These are phyloP conservation scores for Psammodynastes pulverulentus DNA, from an alignment of 2,113 vertebrate genomes.

Conservation along the genomic window DNA sequence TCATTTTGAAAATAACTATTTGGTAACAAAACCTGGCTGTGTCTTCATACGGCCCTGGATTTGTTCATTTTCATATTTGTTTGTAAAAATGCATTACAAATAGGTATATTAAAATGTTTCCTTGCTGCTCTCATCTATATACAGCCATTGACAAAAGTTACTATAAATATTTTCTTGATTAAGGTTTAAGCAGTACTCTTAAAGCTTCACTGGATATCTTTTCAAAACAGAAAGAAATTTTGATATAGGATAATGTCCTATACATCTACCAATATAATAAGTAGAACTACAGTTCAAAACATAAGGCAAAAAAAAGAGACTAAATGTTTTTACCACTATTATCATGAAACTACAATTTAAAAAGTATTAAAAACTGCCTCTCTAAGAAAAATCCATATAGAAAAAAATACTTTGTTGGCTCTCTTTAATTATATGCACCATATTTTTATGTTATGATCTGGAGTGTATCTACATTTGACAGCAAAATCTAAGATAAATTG, in stretches of 20 bases:
- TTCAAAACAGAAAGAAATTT: not conserved
- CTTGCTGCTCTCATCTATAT: not conserved
- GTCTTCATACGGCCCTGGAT: not conserved
- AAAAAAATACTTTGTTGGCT: not conserved
- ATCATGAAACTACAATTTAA: not conserved
- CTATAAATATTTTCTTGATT: not conserved
- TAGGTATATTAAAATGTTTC: not conserved
- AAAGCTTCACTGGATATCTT: not conserved
- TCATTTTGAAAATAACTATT: not conserved
- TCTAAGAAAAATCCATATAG: not conserved
- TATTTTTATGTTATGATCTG: not conserved
- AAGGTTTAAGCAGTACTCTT: not conserved
- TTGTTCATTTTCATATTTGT: not conserved
- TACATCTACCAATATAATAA: not conserved
- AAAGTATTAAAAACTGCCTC: not conserved
- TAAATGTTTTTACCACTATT: not conserved
- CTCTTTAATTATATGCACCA: not conserved
- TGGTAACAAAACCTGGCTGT: not conserved
- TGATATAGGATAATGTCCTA: not conserved
- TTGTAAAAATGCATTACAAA: not conserved
- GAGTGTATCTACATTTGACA: not conserved
- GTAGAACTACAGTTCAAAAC: not conserved
- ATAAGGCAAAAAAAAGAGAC: not conserved
- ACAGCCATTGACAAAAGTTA: not conserved
- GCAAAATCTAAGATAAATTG: not conserved